A percentile compares a stretch with the other conserved stretches of the same genome.
These are phyloP conservation scores for Callosobruchus maculatus DNA, from an alignment of 2,888 invertebrate species.

Conservation along the genomic window DNA sequence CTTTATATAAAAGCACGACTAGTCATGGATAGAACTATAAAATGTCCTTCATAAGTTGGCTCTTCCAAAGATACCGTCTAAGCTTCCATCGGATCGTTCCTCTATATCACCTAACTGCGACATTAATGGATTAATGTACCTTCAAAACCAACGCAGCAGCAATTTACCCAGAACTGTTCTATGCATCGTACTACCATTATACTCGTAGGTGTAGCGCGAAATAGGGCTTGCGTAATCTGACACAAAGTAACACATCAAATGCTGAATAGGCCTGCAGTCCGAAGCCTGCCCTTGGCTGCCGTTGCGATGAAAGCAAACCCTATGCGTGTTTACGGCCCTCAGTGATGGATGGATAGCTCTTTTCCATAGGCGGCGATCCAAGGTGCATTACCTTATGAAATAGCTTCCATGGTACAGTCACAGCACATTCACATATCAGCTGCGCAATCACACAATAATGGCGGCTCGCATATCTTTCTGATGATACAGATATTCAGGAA, in stretches of 20 bases:
- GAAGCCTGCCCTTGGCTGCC: neutral
- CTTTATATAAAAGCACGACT: no score
- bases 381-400: neutral
- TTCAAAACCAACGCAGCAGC: neutral
- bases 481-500: no score
- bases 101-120: neutral
- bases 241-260: neutral
- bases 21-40: no score
- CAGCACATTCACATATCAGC: no score
- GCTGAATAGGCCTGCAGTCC: neutral
- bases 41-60: no score
- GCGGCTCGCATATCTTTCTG: no score
- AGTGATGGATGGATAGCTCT: neutral
- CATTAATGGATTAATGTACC: neutral
- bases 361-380: neutral
- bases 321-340: neutral
- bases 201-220: neutral
- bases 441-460: no score
- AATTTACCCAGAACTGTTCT: neutral
- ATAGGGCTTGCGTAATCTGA: neutral
- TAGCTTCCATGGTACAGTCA: no score
- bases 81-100: no score
- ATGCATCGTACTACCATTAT: neutral
- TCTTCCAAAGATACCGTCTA: no score
- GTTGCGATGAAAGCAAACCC: neutral